phyloP scores from a whole-genome alignment of 2,113 vertebrate species.

The Tor tambroides region DNA sequence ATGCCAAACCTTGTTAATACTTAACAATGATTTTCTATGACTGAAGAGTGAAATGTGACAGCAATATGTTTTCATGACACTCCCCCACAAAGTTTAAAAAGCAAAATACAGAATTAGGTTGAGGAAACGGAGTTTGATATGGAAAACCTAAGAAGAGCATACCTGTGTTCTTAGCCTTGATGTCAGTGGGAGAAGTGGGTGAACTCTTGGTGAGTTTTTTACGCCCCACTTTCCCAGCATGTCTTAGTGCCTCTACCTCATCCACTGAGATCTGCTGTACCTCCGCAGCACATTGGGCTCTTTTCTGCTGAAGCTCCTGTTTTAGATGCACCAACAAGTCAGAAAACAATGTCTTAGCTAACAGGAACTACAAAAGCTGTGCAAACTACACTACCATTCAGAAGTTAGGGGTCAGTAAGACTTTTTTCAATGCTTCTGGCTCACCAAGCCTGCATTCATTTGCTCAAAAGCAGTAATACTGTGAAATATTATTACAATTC shows the following conservation, averaged over 20 bases:
- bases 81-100: too few species aligned
- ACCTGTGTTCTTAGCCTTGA: slow-evolving; percentile 84
- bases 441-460: background rate
- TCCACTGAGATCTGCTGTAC: slow-evolving; percentile 62
- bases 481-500: too few species aligned
- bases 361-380: background rate
- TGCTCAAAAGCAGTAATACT: background rate
- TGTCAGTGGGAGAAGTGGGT: slow-evolving; percentile 42
- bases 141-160: too few species aligned
- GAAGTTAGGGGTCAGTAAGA: background rate
- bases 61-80: background rate
- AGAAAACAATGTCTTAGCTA: background rate
- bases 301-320: slow-evolving; percentile 90
- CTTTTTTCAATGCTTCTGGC: too few species aligned
- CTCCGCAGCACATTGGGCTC: slow-evolving; percentile 74
- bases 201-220: slow-evolving; percentile 69
- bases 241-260: slow-evolving; percentile 65
- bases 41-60: background rate
- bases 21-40: background rate
- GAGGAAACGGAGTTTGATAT: background rate
- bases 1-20: background rate
- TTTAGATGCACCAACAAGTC: background rate
- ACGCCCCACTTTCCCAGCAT: slow-evolving; percentile 62
- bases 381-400: background rate
- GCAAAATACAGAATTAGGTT: too few species aligned